These are phyloP conservation scores for Damaliscus lunatus DNA, from an alignment of 2,113 vertebrate genomes.

Conservation along the genomic window DNA sequence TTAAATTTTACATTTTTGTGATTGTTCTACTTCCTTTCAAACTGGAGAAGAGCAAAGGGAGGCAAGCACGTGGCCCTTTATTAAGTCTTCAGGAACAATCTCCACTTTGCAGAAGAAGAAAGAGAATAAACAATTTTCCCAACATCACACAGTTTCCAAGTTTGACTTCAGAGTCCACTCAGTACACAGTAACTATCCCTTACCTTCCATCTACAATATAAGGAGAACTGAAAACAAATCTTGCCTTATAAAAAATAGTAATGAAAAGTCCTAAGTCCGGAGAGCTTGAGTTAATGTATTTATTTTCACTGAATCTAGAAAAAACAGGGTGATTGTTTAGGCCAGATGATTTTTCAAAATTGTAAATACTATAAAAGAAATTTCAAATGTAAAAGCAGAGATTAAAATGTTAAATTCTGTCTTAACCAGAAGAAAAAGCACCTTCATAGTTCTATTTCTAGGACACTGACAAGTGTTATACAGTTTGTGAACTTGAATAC, in stretches of 20 bases:
- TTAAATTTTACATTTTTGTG: background rate
- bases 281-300: background rate
- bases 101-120: background rate
- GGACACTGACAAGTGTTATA: background rate
- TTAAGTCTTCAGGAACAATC: background rate
- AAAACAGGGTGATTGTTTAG: background rate
- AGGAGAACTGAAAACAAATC: background rate
- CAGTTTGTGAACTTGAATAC: background rate
- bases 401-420: background rate
- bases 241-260: background rate
- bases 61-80: background rate
- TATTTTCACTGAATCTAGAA: background rate
- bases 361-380: background rate
- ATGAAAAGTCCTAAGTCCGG: background rate
- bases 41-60: background rate
- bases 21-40: background rate
- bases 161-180: background rate
- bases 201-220: background rate
- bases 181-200: background rate
- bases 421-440: background rate
- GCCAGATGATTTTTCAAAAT: background rate
- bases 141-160: background rate
- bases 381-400: background rate
- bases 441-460: background rate
- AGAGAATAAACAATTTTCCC: background rate